These are phyloP conservation scores for Bombus huntii DNA, from an alignment of 1,140 invertebrate species.

Conservation along the genomic window DNA sequence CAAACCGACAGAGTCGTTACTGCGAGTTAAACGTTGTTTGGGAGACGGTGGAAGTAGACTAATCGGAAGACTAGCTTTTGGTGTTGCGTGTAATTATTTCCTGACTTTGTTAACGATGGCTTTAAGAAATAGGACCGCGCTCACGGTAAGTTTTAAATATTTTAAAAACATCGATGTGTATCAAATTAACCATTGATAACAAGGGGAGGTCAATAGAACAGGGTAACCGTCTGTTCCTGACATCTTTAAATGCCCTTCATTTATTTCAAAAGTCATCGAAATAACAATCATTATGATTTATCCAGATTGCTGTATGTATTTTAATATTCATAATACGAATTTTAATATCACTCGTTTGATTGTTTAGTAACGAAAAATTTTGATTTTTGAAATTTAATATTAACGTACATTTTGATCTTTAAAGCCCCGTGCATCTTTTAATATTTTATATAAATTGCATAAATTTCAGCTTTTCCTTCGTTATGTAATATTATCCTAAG, in stretches of 20 bases:
- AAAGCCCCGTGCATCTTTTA: neutral
- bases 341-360: neutral
- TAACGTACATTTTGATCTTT: neutral
- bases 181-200: neutral
- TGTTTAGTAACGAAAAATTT: neutral
- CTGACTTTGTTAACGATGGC: conserved; percentile 68
- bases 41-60: conserved; percentile 29
- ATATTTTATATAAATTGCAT: neutral
- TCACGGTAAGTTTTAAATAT: conserved; percentile 67
- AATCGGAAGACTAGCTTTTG: conserved; percentile 14
- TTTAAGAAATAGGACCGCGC: conserved; percentile 69
- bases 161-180: neutral
- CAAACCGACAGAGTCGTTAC: conserved; percentile 74
- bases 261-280: conserved; percentile 5
- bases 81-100: neutral
- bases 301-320: neutral
- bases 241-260: conserved; percentile 65
- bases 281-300: neutral
- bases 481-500: neutral
- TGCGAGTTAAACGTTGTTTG: conserved; percentile 53
- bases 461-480: neutral
- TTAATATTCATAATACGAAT: neutral
- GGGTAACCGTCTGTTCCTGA: conserved; percentile 53
- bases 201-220: neutral
- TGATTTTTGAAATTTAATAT: neutral